phyloP scores from a whole-genome alignment of 2,113 vertebrate species.

The Caranx ignobilis region DNA sequence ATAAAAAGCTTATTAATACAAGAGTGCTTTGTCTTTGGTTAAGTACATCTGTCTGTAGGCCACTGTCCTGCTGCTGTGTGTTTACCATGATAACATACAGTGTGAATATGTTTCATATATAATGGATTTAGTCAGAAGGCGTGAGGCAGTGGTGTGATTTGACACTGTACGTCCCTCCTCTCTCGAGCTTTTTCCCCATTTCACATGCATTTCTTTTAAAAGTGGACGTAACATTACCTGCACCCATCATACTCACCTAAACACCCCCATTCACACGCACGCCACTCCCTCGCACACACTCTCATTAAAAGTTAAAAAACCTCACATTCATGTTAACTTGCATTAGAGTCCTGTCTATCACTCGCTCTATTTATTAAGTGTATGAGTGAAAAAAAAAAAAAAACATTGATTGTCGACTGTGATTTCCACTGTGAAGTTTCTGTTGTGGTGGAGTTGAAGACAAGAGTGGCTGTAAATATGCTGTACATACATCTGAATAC shows the following conservation, averaged over 20 bases:
- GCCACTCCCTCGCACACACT: conserved; percentile 6
- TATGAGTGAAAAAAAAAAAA: conserved; percentile 15
- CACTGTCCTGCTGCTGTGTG: conserved; percentile 12
- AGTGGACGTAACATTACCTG: conserved; percentile 39
- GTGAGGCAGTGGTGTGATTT: conserved; percentile 8
- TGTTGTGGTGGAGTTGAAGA: conserved; percentile 22
- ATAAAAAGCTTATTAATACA: conserved; percentile 81
- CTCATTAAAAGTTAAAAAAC: conserved; percentile 25
- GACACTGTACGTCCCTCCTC: conserved; percentile 9
- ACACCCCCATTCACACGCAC: not conserved
- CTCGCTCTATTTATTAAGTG: conserved; percentile 15
- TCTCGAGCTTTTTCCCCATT: conserved; percentile 24
- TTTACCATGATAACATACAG: conserved; percentile 3
- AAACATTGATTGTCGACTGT: conserved; percentile 58
- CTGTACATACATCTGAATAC: conserved; percentile 35
- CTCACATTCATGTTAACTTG: conserved; percentile 63
- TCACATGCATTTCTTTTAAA: conserved; percentile 48
- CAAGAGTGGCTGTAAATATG: conserved; percentile 28
- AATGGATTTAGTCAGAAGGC: conserved; percentile 5
- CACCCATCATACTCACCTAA: not conserved
- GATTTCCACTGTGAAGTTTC: conserved; percentile 32
- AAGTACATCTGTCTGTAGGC: conserved; percentile 58
- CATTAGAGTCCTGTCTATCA: conserved; percentile 31
- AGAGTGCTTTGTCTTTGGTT: conserved; percentile 83
- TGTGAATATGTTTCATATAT: not conserved